Percentiles rank a stretch among this genome's conserved stretches.
Evolutionary conservation across 2,888 invertebrate genomes (phyloP).

Genomic region (Cheilosia pagana): DNA sequence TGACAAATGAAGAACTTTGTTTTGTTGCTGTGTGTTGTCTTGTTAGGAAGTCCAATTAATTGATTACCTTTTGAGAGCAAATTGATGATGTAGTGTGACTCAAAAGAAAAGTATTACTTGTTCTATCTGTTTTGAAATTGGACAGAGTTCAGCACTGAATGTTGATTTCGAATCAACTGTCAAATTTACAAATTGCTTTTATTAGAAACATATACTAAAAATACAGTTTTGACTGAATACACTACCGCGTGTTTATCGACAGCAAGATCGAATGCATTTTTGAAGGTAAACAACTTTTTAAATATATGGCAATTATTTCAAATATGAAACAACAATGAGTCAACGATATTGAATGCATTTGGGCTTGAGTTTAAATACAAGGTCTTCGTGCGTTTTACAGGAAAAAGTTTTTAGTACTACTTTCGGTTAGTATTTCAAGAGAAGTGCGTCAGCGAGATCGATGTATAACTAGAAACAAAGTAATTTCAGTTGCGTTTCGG

Average conservation of each 20-base stretch:
- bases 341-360: slow-evolving; percentile 16
- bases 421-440: neutral
- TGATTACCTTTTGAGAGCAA: slow-evolving; percentile 2
- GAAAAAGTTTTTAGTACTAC: neutral
- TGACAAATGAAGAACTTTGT: neutral
- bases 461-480: too few relatives aligned
- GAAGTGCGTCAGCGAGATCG: too few relatives aligned
- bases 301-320: slow-evolving; percentile 2
- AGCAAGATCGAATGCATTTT: neutral
- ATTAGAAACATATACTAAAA: neutral
- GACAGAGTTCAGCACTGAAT: neutral
- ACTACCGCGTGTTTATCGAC: neutral
- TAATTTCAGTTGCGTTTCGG: too few relatives aligned
- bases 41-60: slow-evolving; percentile 11
- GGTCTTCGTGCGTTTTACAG: neutral
- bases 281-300: slow-evolving; percentile 27
- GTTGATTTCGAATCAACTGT: neutral
- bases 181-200: neutral
- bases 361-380: slow-evolving; percentile 6
- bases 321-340: slow-evolving; percentile 15
- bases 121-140: neutral
- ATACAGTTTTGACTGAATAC: neutral
- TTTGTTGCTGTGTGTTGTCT: neutral
- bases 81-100: neutral
- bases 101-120: neutral